Percentiles rank a stretch among this genome's conserved stretches.
These are phyloP conservation scores for Caenorhabditis becei DNA, from an alignment of 2,888 invertebrate species.

Conservation along the genomic window DNA sequence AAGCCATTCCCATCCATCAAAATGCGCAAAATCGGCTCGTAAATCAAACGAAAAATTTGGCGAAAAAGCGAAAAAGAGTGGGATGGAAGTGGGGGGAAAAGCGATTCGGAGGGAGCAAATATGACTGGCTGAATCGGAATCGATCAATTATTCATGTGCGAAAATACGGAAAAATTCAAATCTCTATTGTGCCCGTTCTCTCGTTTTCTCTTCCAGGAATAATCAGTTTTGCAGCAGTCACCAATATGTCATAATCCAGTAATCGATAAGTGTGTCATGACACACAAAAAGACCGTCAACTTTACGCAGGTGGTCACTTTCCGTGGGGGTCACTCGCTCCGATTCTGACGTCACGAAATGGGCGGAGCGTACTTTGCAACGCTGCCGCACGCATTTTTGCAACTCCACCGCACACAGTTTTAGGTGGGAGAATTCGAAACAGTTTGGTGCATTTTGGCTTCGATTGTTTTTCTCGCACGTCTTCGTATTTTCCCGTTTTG, in stretches of 20 bases:
- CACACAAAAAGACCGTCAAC: slow-evolving; percentile 7
- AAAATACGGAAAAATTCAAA: neutral
- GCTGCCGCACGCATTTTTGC: slow-evolving; percentile 34
- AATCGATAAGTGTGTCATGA: slow-evolving; percentile 48
- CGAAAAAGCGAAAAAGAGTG: slow-evolving; percentile 8
- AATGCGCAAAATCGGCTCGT: slow-evolving; percentile 47
- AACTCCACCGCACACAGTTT: slow-evolving; percentile 5
- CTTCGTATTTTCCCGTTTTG: neutral
- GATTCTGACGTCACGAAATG: slow-evolving; percentile 49
- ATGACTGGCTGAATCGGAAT: slow-evolving; percentile 3
- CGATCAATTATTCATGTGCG: slow-evolving; percentile 42
- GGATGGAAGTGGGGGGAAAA: slow-evolving; percentile 1
- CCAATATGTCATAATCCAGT: neutral
- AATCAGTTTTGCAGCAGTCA: neutral
- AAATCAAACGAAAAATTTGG: slow-evolving; percentile 39
- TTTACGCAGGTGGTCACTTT: slow-evolving; percentile 40
- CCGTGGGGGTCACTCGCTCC: slow-evolving; percentile 30
- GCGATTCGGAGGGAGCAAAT: neutral
- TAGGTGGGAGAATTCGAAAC: neutral
- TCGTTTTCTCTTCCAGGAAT: neutral
- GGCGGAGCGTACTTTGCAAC: slow-evolving; percentile 32
- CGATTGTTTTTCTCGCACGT: neutral
- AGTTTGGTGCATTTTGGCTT: neutral
- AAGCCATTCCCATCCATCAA: slow-evolving; percentile 51
- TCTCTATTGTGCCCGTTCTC: neutral